Conservation (phyloP, 2,888 invertebrate species). For the Cheilosia impressa region DNA sequence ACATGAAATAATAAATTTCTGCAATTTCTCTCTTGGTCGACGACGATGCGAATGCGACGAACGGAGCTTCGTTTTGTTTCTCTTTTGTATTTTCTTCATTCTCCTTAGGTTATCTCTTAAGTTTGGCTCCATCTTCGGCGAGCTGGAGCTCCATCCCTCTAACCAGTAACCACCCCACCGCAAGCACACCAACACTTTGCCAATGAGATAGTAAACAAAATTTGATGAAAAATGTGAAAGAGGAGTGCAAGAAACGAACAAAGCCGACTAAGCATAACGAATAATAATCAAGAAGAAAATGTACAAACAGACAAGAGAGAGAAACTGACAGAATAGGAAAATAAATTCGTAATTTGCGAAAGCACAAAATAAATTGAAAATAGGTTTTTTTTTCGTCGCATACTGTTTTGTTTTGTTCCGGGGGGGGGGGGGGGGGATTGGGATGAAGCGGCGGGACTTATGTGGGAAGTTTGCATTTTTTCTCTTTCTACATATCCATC, state of each 20-base stretch:
- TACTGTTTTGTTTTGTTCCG: neutral
- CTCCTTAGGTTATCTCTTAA: constrained; percentile 50
- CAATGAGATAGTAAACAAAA: constrained; percentile 76
- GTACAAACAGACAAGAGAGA: constrained; percentile 60
- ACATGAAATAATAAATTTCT: constrained; percentile 72
- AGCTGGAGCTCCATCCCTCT: neutral
- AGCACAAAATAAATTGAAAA: constrained; percentile 73
- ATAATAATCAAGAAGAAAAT: constrained; percentile 58
- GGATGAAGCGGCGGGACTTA: neutral
- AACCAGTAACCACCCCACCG: neutral
- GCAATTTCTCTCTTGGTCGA: constrained; percentile 70
- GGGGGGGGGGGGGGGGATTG: too few relatives aligned
- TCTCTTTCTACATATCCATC: constrained; percentile 44
- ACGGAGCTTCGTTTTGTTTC: constrained; percentile 53
- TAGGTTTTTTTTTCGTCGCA: constrained; percentile 34
- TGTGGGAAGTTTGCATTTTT: constrained; percentile 48
- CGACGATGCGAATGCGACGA: neutral
- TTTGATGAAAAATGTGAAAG: constrained; percentile 51
- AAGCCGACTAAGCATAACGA: constrained; percentile 38
- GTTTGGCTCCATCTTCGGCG: neutral
- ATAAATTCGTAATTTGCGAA: constrained; percentile 73
- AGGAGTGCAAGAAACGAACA: constrained; percentile 46
- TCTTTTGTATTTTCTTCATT: constrained; percentile 61
- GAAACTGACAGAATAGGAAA: constrained; percentile 63
- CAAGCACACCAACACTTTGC: neutral